Percentiles rank a stretch among this genome's conserved stretches.
Evolutionary conservation across 2,113 vertebrate genomes (phyloP).

Genomic region (Mormyrus iriodes): DNA sequence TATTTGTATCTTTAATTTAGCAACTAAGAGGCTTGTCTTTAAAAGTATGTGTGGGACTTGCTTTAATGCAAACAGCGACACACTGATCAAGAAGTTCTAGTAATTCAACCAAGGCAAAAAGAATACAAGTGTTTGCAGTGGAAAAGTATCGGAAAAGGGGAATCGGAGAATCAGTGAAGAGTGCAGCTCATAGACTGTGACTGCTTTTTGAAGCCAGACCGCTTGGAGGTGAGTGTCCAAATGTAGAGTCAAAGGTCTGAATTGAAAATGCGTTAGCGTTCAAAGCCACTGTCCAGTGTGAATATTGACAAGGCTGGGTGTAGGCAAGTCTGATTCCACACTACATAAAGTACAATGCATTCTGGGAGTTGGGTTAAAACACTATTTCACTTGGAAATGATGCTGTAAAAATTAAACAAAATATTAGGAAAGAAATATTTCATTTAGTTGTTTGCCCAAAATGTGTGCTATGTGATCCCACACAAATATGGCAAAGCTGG

Average conservation of each 20-base stretch:
- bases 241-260: background rate
- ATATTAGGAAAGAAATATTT: background rate
- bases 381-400: background rate
- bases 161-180: background rate
- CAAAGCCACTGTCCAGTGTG: background rate
- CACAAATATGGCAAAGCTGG: background rate
- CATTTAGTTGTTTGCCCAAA: background rate
- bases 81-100: background rate
- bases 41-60: background rate
- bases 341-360: background rate
- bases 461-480: background rate
- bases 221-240: background rate
- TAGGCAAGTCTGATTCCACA: background rate
- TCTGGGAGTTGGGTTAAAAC: background rate
- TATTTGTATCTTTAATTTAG: background rate
- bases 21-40: background rate
- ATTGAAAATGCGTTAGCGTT: background rate
- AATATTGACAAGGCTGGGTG: background rate
- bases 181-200: background rate
- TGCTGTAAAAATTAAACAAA: background rate
- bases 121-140: background rate
- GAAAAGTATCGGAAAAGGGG: background rate
- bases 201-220: background rate
- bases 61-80: background rate
- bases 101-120: background rate